Percentiles rank a stretch among this genome's conserved stretches.
These are phyloP conservation scores for Drosophila nr. perissopoda DNA, from an alignment of 2,888 invertebrate genomes.

Conservation along the genomic window DNA sequence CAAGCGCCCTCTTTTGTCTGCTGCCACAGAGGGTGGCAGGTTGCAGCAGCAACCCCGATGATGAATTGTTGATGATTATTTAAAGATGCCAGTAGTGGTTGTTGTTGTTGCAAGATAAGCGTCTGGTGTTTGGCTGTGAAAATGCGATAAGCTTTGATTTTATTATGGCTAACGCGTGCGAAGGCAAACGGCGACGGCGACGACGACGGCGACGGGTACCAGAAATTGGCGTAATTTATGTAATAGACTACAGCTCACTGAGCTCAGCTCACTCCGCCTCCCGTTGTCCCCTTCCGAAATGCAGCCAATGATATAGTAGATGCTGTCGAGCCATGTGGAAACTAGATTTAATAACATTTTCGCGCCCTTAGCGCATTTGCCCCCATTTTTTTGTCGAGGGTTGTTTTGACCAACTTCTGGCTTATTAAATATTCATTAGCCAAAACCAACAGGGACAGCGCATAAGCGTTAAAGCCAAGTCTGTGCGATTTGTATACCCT, in stretches of 20 bases:
- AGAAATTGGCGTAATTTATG: constrained; percentile 75
- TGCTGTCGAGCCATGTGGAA: constrained; percentile 75
- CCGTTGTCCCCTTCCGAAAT: constrained; percentile 9
- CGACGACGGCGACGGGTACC: constrained; percentile 44
- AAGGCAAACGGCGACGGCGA: constrained; percentile 38
- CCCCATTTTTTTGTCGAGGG: constrained; percentile 27
- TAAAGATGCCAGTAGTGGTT: constrained; percentile 77
- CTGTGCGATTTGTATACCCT: constrained; percentile 36
- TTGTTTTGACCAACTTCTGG: constrained; percentile 48
- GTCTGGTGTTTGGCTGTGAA: constrained; percentile 81
- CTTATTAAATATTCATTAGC: constrained; percentile 84
- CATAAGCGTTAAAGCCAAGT: constrained; percentile 8
- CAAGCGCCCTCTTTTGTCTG: constrained; percentile 7
- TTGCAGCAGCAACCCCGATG: constrained; percentile 61
- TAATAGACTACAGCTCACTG: constrained; percentile 73
- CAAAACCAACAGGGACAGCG: constrained; percentile 36
- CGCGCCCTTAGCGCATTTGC: constrained; percentile 27
- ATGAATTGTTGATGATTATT: constrained; percentile 84
- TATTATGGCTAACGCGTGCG: constrained; percentile 73
- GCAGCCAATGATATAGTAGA: constrained; percentile 63
- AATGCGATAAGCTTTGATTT: constrained; percentile 82
- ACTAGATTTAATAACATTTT: constrained; percentile 82
- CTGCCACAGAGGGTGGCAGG: constrained; percentile 50
- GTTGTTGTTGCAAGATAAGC: constrained; percentile 75
- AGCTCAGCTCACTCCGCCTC: constrained; percentile 14